Evolutionary conservation across 1,140 invertebrate genomes (phyloP), one percentile per base, ranked within the genome.

Genomic region (Drosophila sp.): DNA sequence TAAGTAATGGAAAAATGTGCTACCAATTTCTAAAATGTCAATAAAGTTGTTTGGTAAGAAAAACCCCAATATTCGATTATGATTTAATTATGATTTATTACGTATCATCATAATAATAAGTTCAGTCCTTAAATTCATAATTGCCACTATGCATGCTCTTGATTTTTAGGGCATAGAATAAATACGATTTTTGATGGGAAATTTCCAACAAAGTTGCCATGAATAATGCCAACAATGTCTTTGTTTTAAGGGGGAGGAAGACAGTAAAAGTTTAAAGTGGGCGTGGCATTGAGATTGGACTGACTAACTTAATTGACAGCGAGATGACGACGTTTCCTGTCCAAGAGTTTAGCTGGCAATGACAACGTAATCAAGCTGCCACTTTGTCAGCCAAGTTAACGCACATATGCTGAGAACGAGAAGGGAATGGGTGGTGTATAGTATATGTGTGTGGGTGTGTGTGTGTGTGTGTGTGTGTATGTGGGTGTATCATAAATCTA

Each of bases 311-410:
- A 32, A 50, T 14, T 29, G 43, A 45, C 11, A 21, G 18, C 11
- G 32, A 40, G 45, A 27, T 27, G 21, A 8, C n/a, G 21, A 27
- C 21, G 45, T 13, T 51, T 51, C 1, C 13, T 7, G 29, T 32
- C 16, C 32, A 53, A 53, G 50, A 29, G 50, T 18, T 34, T 53
- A 53, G 50, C 38, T 53, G 36, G 21, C 38, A 34, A 53, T 76
- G 70, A 84, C 81, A 87, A 46, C 46, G 78, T 81, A 72, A 86
- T 86, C 82, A 87, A 78, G 78, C 66, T 45, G 34, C 38, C 43
- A 21, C 57, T 18, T 41, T 59, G 25, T 29, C 73, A 80, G 81
- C 64, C 76, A 79, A 53, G 78, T 78, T 79, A 82, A 79, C 74
- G 50, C 64, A 41, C 59, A 65, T 27, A 45, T 11, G 32, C 45